phyloP scores from a whole-genome alignment of 2,888 invertebrate species.

The Drosophila hamatofila region DNA sequence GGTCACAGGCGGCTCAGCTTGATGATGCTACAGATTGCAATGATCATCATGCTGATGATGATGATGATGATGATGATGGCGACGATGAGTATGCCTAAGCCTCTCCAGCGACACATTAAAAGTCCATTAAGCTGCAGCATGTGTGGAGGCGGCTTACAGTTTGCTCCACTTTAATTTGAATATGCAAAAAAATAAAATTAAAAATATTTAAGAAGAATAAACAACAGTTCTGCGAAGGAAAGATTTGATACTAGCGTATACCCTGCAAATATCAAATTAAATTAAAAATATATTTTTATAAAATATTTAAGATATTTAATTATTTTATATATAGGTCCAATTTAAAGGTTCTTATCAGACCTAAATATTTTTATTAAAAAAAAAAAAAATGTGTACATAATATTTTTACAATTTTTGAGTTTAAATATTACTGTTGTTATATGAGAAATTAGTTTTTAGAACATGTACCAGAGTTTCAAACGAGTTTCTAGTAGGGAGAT shows the following conservation, averaged over 20 bases:
- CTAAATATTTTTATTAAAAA: no score
- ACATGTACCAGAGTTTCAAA: no score
- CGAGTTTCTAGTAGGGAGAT: no score
- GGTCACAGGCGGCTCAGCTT: slow-evolving; percentile 23
- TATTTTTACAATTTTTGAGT: no score
- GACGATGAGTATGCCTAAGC: slow-evolving; percentile 52
- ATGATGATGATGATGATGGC: slow-evolving; percentile 6
- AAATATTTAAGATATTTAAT: not conserved
- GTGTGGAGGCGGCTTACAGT: slow-evolving; percentile 48
- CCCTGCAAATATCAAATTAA: not conserved
- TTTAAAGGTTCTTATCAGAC: no score
- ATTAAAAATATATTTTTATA: not conserved
- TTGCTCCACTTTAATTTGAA: slow-evolving; percentile 75
- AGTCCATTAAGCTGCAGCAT: slow-evolving; percentile 62
- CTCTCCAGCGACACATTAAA: slow-evolving; percentile 61
- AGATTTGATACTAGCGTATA: not conserved
- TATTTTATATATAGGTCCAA: no score
- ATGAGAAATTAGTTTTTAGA: no score
- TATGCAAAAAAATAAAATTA: slow-evolving; percentile 12
- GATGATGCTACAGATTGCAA: slow-evolving; percentile 10
- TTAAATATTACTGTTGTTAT: no score
- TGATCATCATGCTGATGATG: slow-evolving; percentile 5
- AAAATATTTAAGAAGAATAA: slow-evolving; percentile 14
- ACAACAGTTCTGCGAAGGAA: not conserved
- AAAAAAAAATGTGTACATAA: no score